phyloP scores from a whole-genome alignment of 1,140 invertebrate species.

The Leptopilina boulardi region DNA sequence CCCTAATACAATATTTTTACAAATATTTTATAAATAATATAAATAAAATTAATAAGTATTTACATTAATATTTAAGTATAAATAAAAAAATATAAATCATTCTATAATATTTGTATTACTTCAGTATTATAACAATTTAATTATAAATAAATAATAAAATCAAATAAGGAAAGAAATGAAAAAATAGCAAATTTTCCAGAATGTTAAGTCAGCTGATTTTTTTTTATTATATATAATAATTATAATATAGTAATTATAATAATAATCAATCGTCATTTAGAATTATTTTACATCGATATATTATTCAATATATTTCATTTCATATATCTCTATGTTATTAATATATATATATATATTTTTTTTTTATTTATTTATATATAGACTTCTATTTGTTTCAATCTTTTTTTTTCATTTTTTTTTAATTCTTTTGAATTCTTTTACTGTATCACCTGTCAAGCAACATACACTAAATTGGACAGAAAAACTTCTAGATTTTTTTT shows the following conservation, averaged over 20 bases:
- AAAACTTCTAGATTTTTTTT: constrained; percentile 49
- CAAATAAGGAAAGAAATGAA: not conserved
- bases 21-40: too few relatives aligned
- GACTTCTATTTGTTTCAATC: constrained; percentile 69
- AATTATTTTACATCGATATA: constrained; percentile 76
- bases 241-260: constrained; percentile 63
- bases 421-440: constrained; percentile 65
- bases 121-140: too few relatives aligned
- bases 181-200: not conserved
- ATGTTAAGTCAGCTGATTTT: constrained; percentile 20
- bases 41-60: too few relatives aligned
- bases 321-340: constrained; percentile 68
- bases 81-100: too few relatives aligned
- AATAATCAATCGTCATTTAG: constrained; percentile 73
- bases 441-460: constrained; percentile 69
- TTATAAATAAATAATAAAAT: not conserved
- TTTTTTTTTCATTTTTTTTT: constrained; percentile 57
- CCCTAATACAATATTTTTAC: too few relatives aligned
- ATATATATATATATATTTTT: constrained; percentile 3
- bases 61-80: too few relatives aligned
- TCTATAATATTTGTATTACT: too few relatives aligned
- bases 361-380: constrained; percentile 54
- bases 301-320: constrained; percentile 74
- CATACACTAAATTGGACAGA: constrained; percentile 64
- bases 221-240: constrained; percentile 42